Evolutionary conservation across 1,140 invertebrate species (phyloP).

Genomic region (Copidosoma floridanum): DNA sequence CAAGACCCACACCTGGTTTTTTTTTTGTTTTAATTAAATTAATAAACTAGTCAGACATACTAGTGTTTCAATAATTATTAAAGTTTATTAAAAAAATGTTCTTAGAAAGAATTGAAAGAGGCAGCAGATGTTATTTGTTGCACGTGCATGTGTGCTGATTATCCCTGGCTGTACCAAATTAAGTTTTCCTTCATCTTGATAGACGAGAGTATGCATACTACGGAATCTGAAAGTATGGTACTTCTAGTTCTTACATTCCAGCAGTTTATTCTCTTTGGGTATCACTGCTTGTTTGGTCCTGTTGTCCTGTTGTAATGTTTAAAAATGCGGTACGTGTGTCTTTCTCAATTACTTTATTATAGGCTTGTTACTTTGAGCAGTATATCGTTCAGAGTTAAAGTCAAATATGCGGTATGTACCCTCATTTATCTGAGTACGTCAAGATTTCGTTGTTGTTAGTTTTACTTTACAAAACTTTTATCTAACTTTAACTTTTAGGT

Average conservation of each 20-base stretch:
- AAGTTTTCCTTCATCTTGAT: conserved; percentile 98
- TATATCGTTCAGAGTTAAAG: conserved; percentile 90
- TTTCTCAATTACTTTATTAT: conserved; percentile 97
- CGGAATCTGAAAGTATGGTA: conserved; percentile 98
- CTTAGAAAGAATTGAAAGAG: conserved; percentile 89
- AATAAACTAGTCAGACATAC: too few relatives aligned
- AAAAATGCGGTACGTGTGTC: conserved; percentile 96
- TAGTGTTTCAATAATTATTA: too few relatives aligned
- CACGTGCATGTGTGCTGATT: conserved; percentile 97
- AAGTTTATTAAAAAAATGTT: conserved; percentile 83
- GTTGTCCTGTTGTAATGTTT: conserved; percentile 99
- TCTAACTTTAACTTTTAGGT: conserved; percentile 57
- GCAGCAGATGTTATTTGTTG: conserved; percentile 99
- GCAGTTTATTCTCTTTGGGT: conserved; percentile 93
- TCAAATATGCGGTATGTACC: conserved; percentile 99
- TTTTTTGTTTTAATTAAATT: too few relatives aligned
- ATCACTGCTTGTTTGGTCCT: conserved; percentile 97
- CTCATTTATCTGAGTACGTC: conserved; percentile 73
- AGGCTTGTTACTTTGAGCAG: conserved; percentile 95
- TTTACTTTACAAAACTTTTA: too few relatives aligned
- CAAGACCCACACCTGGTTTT: too few relatives aligned
- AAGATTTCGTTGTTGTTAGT: too few relatives aligned
- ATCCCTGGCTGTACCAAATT: conserved; percentile 84
- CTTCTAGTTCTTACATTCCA: conserved; percentile 95
- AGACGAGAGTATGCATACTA: conserved; percentile 96